Conservation (phyloP, 2,888 invertebrate species). For the Torymus aiolomorphi region DNA sequence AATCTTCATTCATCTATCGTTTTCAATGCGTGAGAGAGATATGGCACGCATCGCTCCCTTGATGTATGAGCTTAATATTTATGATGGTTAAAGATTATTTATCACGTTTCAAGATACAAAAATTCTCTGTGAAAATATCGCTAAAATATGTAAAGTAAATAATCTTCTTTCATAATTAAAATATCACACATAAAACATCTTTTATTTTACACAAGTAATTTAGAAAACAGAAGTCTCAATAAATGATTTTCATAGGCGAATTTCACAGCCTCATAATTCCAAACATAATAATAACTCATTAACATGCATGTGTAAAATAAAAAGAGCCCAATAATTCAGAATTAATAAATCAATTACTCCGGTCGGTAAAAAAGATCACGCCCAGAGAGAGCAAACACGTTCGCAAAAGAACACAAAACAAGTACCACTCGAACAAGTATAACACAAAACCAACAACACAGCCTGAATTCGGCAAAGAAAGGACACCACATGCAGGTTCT, state of each 20-base stretch:
- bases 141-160: conserved; percentile 3
- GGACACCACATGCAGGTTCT: conserved; percentile 13
- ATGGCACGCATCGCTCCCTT: conserved; percentile 30
- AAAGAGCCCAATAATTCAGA: conserved; percentile 4
- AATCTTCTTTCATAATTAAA: not conserved
- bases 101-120: conserved; percentile 13
- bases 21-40: conserved; percentile 39
- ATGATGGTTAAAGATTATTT: conserved; percentile 48
- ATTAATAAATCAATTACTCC: conserved; percentile 44
- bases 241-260: no score
- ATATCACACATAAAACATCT: no score
- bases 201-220: no score
- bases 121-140: conserved; percentile 19
- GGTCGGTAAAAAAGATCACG: conserved; percentile 23
- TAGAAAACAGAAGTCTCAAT: no score
- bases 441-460: conserved; percentile 20
- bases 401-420: conserved; percentile 3
- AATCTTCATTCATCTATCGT: conserved; percentile 43
- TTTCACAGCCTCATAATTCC: no score
- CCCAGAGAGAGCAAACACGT: conserved; percentile 28
- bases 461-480: conserved; percentile 44
- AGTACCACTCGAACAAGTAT: conserved; percentile 11
- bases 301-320: not conserved
- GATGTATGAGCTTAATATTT: conserved; percentile 47
- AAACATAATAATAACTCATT: no score